Evolutionary conservation across 2,113 vertebrate species (phyloP).

Genomic region (Oncorhynchus masou): DNA sequence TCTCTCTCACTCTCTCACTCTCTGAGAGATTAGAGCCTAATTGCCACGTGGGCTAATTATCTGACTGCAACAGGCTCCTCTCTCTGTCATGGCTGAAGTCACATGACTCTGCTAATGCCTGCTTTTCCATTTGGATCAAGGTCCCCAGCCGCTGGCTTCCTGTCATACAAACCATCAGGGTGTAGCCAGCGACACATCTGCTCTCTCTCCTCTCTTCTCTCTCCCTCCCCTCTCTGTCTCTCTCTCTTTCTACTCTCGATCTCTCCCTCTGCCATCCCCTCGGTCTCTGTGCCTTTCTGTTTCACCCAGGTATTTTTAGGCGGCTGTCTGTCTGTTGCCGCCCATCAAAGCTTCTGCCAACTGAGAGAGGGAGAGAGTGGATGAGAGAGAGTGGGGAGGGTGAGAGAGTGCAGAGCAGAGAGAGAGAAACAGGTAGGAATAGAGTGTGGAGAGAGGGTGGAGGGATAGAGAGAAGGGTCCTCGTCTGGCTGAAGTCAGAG

Average conservation of each 20-base stretch:
- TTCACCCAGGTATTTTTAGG: constrained; percentile 62
- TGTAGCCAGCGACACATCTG: constrained; percentile 42
- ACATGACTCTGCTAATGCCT: constrained; percentile 50
- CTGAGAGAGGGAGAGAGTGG: background rate
- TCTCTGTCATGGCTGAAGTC: constrained; percentile 14
- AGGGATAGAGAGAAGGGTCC: constrained; percentile 31
- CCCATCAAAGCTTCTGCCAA: constrained; percentile 20
- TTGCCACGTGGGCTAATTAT: constrained; percentile 57
- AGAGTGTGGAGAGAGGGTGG: constrained; percentile 11
- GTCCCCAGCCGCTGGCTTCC: constrained; percentile 49
- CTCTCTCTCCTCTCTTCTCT: constrained; percentile 16
- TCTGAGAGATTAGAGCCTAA: constrained; percentile 58
- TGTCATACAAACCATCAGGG: constrained; percentile 38
- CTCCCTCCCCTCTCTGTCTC: background rate
- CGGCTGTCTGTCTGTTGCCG: constrained; percentile 33
- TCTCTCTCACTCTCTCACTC: constrained; percentile 1
- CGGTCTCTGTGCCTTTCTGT: constrained; percentile 12
- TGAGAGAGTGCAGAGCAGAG: background rate
- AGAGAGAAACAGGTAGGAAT: too few species aligned
- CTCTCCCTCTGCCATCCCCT: background rate
- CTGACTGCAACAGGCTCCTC: constrained; percentile 48
- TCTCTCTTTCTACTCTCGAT: background rate
- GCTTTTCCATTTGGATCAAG: constrained; percentile 48
- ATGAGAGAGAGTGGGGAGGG: background rate
- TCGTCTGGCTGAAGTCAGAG: constrained; percentile 9